Evolutionary conservation across 1,140 invertebrate genomes (phyloP).

Genomic region (Drosophila ogumai): DNA sequence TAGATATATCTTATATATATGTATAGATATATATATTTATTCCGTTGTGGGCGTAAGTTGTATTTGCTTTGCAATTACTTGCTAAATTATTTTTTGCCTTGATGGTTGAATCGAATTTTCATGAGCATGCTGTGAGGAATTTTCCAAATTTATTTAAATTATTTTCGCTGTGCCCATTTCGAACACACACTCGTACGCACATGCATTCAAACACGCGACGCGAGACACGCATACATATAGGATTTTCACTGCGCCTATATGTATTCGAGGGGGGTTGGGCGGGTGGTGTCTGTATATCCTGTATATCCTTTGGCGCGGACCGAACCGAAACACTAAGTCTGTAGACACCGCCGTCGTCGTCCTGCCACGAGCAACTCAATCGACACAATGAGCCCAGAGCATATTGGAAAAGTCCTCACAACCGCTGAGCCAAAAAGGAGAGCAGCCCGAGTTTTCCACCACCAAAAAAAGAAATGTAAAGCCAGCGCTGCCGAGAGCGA

Average conservation of each 20-base stretch:
- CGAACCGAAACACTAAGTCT: conserved; percentile 33
- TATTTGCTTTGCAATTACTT: conserved; percentile 13
- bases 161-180: conserved; percentile 76
- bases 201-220: conserved; percentile 56
- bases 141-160: conserved; percentile 70
- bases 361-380: conserved; percentile 84
- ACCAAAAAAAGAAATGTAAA: conserved; percentile 54
- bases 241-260: conserved; percentile 64
- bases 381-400: conserved; percentile 82
- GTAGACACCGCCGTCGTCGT: conserved; percentile 63
- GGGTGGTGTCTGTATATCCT: conserved; percentile 49
- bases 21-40: conserved; percentile 16
- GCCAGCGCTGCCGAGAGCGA: conserved; percentile 22
- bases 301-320: conserved; percentile 73
- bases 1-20: conserved; percentile 8
- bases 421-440: conserved; percentile 39
- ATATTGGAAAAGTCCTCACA: conserved; percentile 79
- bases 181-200: conserved; percentile 30
- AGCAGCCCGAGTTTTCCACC: conserved; percentile 64
- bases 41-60: conserved; percentile 21
- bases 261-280: conserved; percentile 40
- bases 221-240: conserved; percentile 44
- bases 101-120: conserved; percentile 10
- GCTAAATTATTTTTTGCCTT: conserved; percentile 13
- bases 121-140: conserved; percentile 23